These are phyloP conservation scores for Ophion ventricosus DNA, from an alignment of 2,888 invertebrate species.

Conservation along the genomic window DNA sequence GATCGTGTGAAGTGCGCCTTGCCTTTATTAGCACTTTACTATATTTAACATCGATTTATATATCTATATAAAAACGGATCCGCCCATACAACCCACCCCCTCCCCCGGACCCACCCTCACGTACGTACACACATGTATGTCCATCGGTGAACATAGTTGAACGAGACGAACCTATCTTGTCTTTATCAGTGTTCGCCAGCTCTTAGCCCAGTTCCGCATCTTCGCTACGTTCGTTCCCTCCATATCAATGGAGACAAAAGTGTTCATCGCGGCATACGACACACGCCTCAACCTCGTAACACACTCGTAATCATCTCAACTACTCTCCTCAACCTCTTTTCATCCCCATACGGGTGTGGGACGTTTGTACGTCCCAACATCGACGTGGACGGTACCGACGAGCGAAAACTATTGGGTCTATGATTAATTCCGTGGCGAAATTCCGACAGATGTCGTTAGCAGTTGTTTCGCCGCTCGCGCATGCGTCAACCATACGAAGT, in stretches of 20 bases:
- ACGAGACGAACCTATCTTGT: conserved; percentile 47
- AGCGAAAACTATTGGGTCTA: too few relatives aligned
- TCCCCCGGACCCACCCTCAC: not conserved
- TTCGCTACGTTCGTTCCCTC: conserved; percentile 20
- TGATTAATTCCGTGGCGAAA: too few relatives aligned
- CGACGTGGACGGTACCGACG: too few relatives aligned
- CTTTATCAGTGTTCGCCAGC: conserved; percentile 33
- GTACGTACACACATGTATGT: not conserved
- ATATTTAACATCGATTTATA: too few relatives aligned
- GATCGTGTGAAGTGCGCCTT: conserved; percentile 1
- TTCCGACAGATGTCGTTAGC: too few relatives aligned
- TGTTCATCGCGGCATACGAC: conserved; percentile 45
- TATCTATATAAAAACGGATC: not conserved
- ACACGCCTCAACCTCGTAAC: conserved; percentile 23
- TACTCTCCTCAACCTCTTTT: conserved; percentile 45
- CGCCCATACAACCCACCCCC: not conserved
- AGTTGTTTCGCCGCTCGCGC: too few relatives aligned
- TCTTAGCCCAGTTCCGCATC: conserved; percentile 56
- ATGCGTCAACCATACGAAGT: too few relatives aligned
- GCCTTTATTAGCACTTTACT: not conserved
- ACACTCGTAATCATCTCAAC: conserved; percentile 30
- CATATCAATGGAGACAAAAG: conserved; percentile 36
- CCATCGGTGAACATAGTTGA: conserved; percentile 37
- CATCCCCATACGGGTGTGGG: conserved; percentile 23
- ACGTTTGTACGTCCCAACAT: not conserved